Base-by-base conservation (phyloP, 2,113 vertebrate species). In the Benitochromis conjunctus region DNA sequence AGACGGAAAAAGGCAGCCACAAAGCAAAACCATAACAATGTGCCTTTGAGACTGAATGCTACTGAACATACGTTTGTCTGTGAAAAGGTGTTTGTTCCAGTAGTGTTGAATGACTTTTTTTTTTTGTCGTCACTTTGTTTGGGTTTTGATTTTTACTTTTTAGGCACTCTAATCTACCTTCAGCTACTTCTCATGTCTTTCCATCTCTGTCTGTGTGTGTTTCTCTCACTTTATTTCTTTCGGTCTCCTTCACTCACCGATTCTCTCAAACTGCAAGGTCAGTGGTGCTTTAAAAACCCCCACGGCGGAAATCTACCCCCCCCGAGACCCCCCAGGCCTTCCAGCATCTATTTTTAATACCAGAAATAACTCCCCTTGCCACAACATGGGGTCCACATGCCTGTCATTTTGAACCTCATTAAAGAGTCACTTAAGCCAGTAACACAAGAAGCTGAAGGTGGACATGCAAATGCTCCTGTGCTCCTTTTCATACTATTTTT, bases 341-440 rank as follows among this genome's bases (percentile, higher is more conserved):
- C 86, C 81, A 86, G 91, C 90, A 92, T 95, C 95, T 96, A 94
- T 95, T 95, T 95, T 94, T 95, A 95, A 95, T 95, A 94, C 93
- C 92, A 94, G 90, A 91, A 93, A 95, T 94, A 94, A 91, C 94
- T 94, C 84, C 90, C 85, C 84, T 80, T 82, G 90, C 92, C 92
- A 83, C 92, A 92, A 94, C 95, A 95, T 91, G 93, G 93, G 93
- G 92, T 92, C 86, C 76, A 80, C 92, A 94, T 95, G 94, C 93
- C 93, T 93, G 93, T 93, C 95, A 94, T 94, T 94, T 94, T 93
- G 92, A 95, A 95, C 93, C 92, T 95, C 93, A 95, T 95, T 95
- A 96, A 94, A 93, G 93, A 94, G 94, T 93, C 92, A 94, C 93
- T 94, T 94, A 95, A 95, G 92, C 90, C 84, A 43, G 94, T 92